Base-by-base conservation (phyloP, 2,113 vertebrate genomes). In the Oreochromis tanganicae region DNA sequence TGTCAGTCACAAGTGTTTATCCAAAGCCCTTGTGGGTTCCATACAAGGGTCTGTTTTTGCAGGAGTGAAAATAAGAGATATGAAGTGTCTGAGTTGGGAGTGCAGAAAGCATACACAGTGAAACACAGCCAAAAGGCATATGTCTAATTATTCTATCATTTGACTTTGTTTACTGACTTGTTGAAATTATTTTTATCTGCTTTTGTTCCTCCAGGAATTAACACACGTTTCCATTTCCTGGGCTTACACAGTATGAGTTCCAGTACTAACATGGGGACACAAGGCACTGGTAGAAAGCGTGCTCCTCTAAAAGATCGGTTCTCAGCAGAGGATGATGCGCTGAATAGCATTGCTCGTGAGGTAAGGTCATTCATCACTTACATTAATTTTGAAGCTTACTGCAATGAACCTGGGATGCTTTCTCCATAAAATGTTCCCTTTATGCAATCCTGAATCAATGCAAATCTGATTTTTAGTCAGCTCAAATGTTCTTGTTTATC, bases 241-340 rank as follows among this genome's bases (percentile, higher is more conserved):
- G 43, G 17, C 19, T 16, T 14, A 50, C n/a, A 41, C 46, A 82
- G 52, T 54, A 55, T 90, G 90, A 91, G 88, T 92, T 87, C 52
- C 54, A 83, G 90, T 85, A 93, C 92, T 92, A 96, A 92, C 90
- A 99, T 99, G 99, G 98, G 97, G 94, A 99, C 99, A 91, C 99
- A 98, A 94, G 98, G 98, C 92, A 96, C 97, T 91, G 98, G 99
- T 93, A 97, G 99, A 88, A 99, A 99, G 95, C 97, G 99, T 82
- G 98, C 98, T 54, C 99, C 97, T 17, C 85, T 98, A 59, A 99
- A 98, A 96, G 98, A 99, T 93, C 97, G 98, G 34, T 99, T 99
- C 96, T 99, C 99, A 86, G 99, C 99, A 24, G 99, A 99, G 95
- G 99, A 99, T 95, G 99, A 99, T 92, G 97, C 98, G 21, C 91